Evolutionary conservation across 2,113 vertebrate genomes (phyloP), one percentile per base, ranked within the genome.

Genomic region (Capreolus pygargus): DNA sequence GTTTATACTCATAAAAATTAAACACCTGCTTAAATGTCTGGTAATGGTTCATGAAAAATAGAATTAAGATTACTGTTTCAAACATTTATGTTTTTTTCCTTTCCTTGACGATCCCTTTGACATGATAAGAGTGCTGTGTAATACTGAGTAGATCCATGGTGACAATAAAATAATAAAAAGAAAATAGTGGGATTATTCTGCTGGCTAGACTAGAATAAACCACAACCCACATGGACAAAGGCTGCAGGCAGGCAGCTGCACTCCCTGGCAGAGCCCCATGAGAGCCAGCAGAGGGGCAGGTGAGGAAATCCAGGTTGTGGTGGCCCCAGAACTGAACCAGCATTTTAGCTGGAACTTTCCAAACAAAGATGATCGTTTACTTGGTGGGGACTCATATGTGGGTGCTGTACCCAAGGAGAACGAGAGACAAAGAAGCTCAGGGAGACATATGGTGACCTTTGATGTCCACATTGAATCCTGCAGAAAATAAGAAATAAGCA

Each of bases 1-100:
- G 58, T 95, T 97, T 81, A 57, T 61, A 52, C 1, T 64, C 12
- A 95, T 50, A 92, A 87, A 90, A 94, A 84, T 57, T 87, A 89
- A 89, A 83, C 14, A 64, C n/a, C 55, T 85, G 64, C 30, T 96
- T 43, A 84, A 95, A 90, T 92, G 39, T 7, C 11, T 94, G 47
- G 25, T 33, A 54, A 57, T 88, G 58, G 67, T 70, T 90, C 54
- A 95, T 82, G 82, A 84, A 90, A 97, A 95, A 90, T 0, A 81
- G 45, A 87, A 81, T 58, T 58, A 57, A 89, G 55, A 93, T 50
- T 43, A 64, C 43, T 85, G 5, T 81, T 97, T 90, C 28, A 50
- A 95, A 89, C 16, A 57, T 21, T 74, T 11, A 10, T 4, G 57
- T 30, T 23, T 64, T 47, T 33, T 54, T 57, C 33, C 55, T 89